Conservation (phyloP, 2,113 vertebrate species). For the Ageneiosus marmoratus region DNA sequence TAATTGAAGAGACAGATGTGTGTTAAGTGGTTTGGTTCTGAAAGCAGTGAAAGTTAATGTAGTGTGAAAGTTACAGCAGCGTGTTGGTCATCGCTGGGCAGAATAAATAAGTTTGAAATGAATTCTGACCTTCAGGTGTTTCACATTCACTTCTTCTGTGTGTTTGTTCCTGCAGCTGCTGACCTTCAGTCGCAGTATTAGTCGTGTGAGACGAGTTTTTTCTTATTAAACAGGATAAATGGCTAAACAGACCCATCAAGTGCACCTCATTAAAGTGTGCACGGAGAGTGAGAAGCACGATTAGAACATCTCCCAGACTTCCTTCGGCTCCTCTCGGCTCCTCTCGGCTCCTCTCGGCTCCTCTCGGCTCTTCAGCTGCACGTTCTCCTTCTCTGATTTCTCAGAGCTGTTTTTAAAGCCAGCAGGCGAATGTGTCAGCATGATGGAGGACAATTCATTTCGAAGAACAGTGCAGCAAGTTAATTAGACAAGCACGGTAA, state of each 20-base stretch:
- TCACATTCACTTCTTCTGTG: background rate
- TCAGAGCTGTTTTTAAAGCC: slow-evolving; percentile 45
- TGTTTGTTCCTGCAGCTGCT: background rate
- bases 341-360: too few species aligned
- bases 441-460: slow-evolving; percentile 66
- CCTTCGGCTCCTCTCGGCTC: slow-evolving; percentile 27
- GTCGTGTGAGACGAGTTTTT: slow-evolving; percentile 62
- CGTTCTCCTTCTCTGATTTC: slow-evolving; percentile 47
- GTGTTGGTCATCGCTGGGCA: background rate
- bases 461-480: slow-evolving; percentile 55
- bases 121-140: background rate
- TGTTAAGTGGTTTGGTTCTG: background rate
- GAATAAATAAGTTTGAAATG: background rate
- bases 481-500: slow-evolving; percentile 67
- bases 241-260: slow-evolving; percentile 64
- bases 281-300: slow-evolving; percentile 58
- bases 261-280: slow-evolving; percentile 68
- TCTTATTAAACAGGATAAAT: slow-evolving; percentile 75
- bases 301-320: slow-evolving; percentile 53
- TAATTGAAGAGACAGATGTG: background rate
- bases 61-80: background rate
- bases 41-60: background rate
- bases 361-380: slow-evolving; percentile 31
- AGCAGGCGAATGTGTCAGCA: slow-evolving; percentile 55
- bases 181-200: slow-evolving; percentile 19